A percentile compares a stretch with the other conserved stretches of the same genome.
Conservation (phyloP, 2,888 invertebrate genomes). For the Thymelicus sylvestris region DNA sequence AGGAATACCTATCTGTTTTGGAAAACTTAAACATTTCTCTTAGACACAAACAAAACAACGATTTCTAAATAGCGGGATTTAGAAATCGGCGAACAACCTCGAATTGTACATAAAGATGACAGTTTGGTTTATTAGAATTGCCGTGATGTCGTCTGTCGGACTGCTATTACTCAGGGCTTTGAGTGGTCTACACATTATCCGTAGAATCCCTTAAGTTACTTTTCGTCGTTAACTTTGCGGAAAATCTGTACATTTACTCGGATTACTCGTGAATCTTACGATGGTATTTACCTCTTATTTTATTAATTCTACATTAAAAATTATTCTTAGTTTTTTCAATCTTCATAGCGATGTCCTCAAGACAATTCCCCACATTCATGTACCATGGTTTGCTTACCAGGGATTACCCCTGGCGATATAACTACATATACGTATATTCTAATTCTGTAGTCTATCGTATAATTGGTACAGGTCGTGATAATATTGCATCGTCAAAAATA, state of each 20-base stretch:
- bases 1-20: not conserved
- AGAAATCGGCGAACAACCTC: constrained; percentile 20
- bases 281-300: too few species aligned
- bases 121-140: constrained; percentile 22
- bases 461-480: not conserved
- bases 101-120: constrained; percentile 20
- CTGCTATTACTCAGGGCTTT: constrained; percentile 7
- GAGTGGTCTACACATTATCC: not conserved
- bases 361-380: too few species aligned
- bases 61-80: constrained; percentile 19
- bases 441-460: not conserved
- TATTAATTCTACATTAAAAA: too few species aligned
- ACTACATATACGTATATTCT: too few species aligned
- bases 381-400: too few species aligned
- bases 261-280: too few species aligned
- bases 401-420: too few species aligned
- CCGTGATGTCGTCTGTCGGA: constrained; percentile 4
- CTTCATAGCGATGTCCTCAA: too few species aligned
- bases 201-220: not conserved
- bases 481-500: not conserved
- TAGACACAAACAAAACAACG: constrained; percentile 10
- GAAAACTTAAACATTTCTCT: not conserved
- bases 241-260: not conserved
- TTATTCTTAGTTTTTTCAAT: too few species aligned
- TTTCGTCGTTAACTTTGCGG: not conserved